A percentile compares a stretch with the other conserved stretches of the same genome.
Evolutionary conservation across 1,140 invertebrate species (phyloP).

Genomic region (Tetragnatha versicolor): DNA sequence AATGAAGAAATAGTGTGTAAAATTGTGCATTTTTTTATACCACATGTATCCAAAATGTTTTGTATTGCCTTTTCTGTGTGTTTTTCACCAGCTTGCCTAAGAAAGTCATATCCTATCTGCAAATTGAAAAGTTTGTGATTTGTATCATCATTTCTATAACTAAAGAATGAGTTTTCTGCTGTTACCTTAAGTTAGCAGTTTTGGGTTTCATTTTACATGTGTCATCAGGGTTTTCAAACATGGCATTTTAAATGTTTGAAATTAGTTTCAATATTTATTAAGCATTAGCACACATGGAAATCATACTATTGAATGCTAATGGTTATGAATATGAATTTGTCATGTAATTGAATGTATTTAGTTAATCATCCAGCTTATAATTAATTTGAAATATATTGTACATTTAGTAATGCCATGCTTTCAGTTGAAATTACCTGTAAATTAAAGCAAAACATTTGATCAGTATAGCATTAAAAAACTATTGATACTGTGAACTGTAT

Average conservation of each 20-base stretch:
- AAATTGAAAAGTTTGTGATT: conserved; percentile 24
- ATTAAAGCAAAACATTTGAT: conserved; percentile 45
- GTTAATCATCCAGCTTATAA: too few species aligned
- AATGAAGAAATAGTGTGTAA: conserved; percentile 12
- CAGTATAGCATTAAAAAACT: conserved; percentile 50
- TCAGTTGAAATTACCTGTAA: conserved; percentile 45
- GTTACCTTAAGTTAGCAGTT: too few species aligned
- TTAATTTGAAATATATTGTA: conserved; percentile 21
- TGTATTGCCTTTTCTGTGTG: conserved; percentile 7
- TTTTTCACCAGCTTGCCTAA: conserved; percentile 37
- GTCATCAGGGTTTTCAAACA: too few species aligned
- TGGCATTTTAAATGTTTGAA: too few species aligned
- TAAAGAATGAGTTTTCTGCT: too few species aligned
- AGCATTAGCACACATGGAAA: too few species aligned
- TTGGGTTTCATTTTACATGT: too few species aligned
- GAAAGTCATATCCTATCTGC: conserved; percentile 18
- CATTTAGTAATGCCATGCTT: conserved; percentile 33
- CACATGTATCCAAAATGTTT: conserved; percentile 34
- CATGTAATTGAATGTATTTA: too few species aligned
- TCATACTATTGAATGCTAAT: too few species aligned
- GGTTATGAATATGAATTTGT: too few species aligned
- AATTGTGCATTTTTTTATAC: conserved; percentile 33
- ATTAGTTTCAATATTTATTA: too few species aligned
- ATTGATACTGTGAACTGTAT: conserved; percentile 24
- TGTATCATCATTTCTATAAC: too few species aligned